Evolutionary conservation across 1,140 invertebrate species (phyloP), one percentile per base, ranked within the genome.

Genomic region (Drosophila baimaii): DNA sequence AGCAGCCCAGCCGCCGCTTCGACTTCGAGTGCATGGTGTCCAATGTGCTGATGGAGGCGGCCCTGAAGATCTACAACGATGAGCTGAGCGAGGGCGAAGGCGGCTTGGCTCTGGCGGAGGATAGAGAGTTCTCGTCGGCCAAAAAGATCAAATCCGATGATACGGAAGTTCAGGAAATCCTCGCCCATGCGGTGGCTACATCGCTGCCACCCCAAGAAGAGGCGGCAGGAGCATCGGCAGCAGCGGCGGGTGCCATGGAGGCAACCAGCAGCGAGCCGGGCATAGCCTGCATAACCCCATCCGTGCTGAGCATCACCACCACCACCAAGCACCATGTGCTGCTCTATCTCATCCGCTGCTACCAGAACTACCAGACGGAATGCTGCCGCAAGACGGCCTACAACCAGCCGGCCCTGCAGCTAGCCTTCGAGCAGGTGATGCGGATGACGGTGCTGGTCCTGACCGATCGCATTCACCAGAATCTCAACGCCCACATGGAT

Each of bases 1-100:
- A 81, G 21, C 81, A 83, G 74, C 82, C 85, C 2, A 74, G 73
- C 29, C 78, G 79, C 21, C 62, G 91, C 44, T 77, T 86, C 41
- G 82, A 94, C 83, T 91, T 92, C 33, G 81, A 92, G 23, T 82
- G 82, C 43, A 91, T 90, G 92, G 95, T 91, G 63, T 95, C 57
- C 81, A 94, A 94, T 78, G 93, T 94, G 37, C 73, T 96, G 15
- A 95, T 95, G 93, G 95, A 96, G 82, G 93, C 95, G 3, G 71
- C 94, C 3, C 82, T 92, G 2, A 93, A 94, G 88, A 94, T 94
- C 27, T 91, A 92, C 37, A 92, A 91, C 39, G 93, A 93, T 92
- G 59, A 94, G 61, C 25, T 84, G 7, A 73, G 57, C 19, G 78
- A 70, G 6, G 49, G 43, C 21, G 70, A 72, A 0, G 59, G 52